A percentile compares a stretch with the other conserved stretches of the same genome.
Conservation (phyloP, 2,888 invertebrate genomes). For the Campopleginae sp. region DNA sequence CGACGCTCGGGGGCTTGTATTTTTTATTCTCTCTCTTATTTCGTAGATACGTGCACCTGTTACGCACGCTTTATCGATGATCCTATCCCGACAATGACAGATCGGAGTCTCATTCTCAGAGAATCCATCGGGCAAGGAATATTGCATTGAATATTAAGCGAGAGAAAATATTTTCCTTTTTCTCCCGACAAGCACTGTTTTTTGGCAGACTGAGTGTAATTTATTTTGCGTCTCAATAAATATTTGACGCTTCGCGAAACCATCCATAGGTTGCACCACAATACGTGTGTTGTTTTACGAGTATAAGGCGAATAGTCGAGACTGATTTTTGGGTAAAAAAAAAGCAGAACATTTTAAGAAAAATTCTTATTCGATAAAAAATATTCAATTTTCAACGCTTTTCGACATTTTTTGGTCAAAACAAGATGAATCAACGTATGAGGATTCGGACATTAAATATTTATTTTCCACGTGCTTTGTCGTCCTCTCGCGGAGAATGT, state of each 20-base stretch:
- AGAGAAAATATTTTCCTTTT: not conserved
- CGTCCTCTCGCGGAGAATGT: not conserved
- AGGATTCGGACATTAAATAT: not conserved
- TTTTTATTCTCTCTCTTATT: constrained; percentile 4
- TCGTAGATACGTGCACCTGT: constrained; percentile 51
- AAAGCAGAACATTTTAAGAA: not conserved
- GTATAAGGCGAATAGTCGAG: not conserved
- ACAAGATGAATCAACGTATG: not conserved
- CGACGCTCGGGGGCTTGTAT: not conserved
- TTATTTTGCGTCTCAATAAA: constrained; percentile 12
- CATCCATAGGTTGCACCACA: not conserved
- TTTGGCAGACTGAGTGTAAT: constrained; percentile 1
- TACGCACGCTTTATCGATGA: constrained; percentile 56
- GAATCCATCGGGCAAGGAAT: not conserved
- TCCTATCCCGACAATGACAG: constrained; percentile 49
- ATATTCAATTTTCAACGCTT: not conserved
- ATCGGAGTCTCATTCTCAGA: constrained; percentile 5
- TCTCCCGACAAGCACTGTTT: not conserved
- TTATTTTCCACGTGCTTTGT: not conserved
- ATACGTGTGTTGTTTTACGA: not conserved
- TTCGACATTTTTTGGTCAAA: not conserved
- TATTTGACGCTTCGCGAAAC: not conserved
- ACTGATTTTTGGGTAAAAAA: not conserved
- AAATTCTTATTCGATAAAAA: not conserved
- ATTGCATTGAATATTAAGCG: constrained; percentile 8